Conservation (phyloP, 2,888 invertebrate genomes). For the Thymelicus acteon region DNA sequence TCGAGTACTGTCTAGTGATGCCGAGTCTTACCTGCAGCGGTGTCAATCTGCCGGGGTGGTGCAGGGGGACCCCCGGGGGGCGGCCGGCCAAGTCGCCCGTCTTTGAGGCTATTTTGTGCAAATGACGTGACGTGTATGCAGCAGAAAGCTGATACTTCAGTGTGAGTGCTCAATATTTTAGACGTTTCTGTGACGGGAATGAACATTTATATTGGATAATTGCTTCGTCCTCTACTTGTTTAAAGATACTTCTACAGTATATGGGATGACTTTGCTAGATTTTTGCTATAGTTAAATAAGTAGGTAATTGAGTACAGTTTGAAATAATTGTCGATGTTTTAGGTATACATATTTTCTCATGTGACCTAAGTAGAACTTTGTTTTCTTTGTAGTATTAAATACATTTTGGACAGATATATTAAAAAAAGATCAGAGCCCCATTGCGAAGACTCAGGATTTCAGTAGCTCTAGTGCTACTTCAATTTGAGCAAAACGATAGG, state of each 20-base stretch:
- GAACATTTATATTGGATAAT: neutral
- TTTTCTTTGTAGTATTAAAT: too few relatives aligned
- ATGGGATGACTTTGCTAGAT: neutral
- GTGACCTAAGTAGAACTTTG: too few relatives aligned
- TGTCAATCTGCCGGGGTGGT: slow-evolving; percentile 40
- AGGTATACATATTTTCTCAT: too few relatives aligned
- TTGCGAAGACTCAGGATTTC: too few relatives aligned
- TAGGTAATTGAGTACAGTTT: too few relatives aligned
- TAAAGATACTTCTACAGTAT: neutral
- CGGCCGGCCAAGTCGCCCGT: slow-evolving; percentile 57
- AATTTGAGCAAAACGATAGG: too few relatives aligned
- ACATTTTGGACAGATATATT: too few relatives aligned
- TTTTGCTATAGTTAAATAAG: neutral
- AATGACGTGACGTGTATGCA: slow-evolving; percentile 65
- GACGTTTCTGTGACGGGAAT: slow-evolving; percentile 17
- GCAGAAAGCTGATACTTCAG: slow-evolving; percentile 38
- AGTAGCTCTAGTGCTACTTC: too few relatives aligned
- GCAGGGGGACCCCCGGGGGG: slow-evolving; percentile 42
- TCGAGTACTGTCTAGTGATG: slow-evolving; percentile 33
- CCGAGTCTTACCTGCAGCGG: slow-evolving; percentile 34
- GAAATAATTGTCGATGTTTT: too few relatives aligned
- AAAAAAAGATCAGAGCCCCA: too few relatives aligned
- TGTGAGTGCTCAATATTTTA: slow-evolving; percentile 20
- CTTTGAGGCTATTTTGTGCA: slow-evolving; percentile 79
- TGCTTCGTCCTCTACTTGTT: neutral